Base-by-base conservation (phyloP, 2,797 vertebrate species). In the Gastrophryne carolinensis region DNA sequence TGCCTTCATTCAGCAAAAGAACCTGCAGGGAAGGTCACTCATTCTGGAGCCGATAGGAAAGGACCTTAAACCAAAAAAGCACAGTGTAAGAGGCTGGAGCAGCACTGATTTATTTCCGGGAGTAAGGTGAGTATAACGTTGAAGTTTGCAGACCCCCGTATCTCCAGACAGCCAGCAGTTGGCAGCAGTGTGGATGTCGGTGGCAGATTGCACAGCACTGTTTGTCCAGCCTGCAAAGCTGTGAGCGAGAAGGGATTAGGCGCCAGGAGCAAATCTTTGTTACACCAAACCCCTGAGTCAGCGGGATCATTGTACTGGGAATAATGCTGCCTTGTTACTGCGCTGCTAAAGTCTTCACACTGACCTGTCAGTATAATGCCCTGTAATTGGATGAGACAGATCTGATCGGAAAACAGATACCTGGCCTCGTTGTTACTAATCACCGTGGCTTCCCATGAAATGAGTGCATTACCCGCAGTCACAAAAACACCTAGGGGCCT, bases 161-260 rank as follows among this genome's bases (percentile, higher is more conserved):
- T n/a, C n/a, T n/a, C n/a, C n/a, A n/a, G n/a, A n/a, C n/a, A n/a
- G n/a, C n/a, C n/a, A n/a, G n/a, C n/a, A n/a, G n/a, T 12, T 47
- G 2, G 13, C 61, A 27, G 11, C 7, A n/a, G 27, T 19, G 47
- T 39, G 17, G 19, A 65, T 70, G 64, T 56, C 27, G 15, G 24
- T 56, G 61, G 41, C 49, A 56, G 37, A 54, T 9, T 17, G 58
- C 49, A 32, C 15, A 26, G 60, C 70, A 47, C 27, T 71, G 60
- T 71, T 65, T 58, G 71, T 77, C 26, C 50, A 37, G 67, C 29
- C 47, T 49, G 65, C 52, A 64, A 47, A 50, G 71, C 32, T 58
- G 71, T 71, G 75, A 77, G 50, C 60, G 49, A 60, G 58, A 64
- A 58, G 35, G 75, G 75, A 77, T 77, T 70, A 77, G 71, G 47